These are phyloP conservation scores for Trichechus manatus DNA, from an alignment of 2,113 vertebrate species.

Conservation along the genomic window DNA sequence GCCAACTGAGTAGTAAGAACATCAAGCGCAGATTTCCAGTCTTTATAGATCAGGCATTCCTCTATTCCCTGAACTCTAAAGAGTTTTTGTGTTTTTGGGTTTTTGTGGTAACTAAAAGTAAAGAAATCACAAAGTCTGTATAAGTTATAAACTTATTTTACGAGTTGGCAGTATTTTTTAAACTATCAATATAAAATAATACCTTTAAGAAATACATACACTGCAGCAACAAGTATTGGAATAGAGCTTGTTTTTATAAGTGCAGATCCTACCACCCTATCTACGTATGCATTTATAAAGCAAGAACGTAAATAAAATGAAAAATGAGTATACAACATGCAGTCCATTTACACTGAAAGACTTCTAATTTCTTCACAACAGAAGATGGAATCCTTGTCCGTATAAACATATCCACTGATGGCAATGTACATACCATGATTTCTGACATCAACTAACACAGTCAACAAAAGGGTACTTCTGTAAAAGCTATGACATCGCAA, in stretches of 20 bases:
- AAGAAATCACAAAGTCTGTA: background rate
- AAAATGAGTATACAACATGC: background rate
- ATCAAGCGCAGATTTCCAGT: background rate
- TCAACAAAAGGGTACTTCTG: background rate
- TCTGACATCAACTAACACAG: background rate
- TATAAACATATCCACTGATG: conserved; percentile 74
- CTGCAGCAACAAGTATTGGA: conserved; percentile 55
- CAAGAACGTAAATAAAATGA: conserved; percentile 43
- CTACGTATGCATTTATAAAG: conserved; percentile 51
- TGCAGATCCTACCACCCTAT: conserved; percentile 48
- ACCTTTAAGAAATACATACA: conserved; percentile 67
- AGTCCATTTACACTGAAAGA: background rate
- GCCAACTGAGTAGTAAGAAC: background rate
- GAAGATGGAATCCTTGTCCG: background rate
- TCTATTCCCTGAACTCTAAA: background rate
- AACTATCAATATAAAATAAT: conserved; percentile 52
- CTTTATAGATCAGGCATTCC: background rate
- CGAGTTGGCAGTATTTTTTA: conserved; percentile 56
- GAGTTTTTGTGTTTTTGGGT: background rate
- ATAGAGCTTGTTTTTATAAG: background rate
- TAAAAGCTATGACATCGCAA: background rate
- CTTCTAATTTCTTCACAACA: conserved; percentile 67
- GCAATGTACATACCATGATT: conserved; percentile 70
- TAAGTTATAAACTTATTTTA: background rate
- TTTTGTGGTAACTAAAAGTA: background rate